Base-by-base conservation (phyloP, 2,888 invertebrate species). In the Eilema depressum region DNA sequence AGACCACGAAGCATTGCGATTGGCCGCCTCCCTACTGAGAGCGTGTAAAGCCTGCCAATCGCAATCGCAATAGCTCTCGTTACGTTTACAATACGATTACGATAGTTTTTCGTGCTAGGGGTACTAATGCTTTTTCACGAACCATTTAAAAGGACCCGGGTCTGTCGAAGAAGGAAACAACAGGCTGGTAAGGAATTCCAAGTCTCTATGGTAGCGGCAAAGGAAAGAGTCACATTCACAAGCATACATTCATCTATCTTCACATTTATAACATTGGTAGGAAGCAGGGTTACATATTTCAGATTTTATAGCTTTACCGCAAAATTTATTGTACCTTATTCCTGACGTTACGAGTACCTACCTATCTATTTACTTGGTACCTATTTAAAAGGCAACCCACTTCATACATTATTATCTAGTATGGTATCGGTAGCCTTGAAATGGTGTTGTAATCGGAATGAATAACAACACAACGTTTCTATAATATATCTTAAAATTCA, bases 401-500 rank as follows among this genome's bases (percentile, higher is more conserved):
- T 79, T 79, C 70, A 79, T 69, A 68, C 63, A 25, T 20, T 25
- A 75, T 72, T 78, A 73, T 76, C 73, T 72, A 69, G 69, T 71
- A 78, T 69, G 68, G 70, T 72, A 80, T 69, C 60, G 67, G 67
- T 30, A 74, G 73, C 81, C 83, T 81, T 81, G 82, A 66, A 76
- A 66, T 59, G 59, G 59, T 41, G 71, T 30, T 71, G 71, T 80
- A 75, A 78, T 82, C 74, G 53, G 66, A 71, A 74, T 76, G 78
- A 80, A 80, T 75, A 82, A 75, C 70, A 76, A 82, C 76, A 70
- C n/a, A 66, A 64, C 71, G 68, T 75, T 78, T 61, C 69, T 77
- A 76, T 72, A 75, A 71, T 70, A 63, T 56, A 75, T 66, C 62
- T 81, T 78, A 68, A 70, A 72, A 82, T 82, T 76, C 74, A 81